phyloP scores from a whole-genome alignment of 2,113 vertebrate genomes.

The Diglossa brunneiventris region DNA sequence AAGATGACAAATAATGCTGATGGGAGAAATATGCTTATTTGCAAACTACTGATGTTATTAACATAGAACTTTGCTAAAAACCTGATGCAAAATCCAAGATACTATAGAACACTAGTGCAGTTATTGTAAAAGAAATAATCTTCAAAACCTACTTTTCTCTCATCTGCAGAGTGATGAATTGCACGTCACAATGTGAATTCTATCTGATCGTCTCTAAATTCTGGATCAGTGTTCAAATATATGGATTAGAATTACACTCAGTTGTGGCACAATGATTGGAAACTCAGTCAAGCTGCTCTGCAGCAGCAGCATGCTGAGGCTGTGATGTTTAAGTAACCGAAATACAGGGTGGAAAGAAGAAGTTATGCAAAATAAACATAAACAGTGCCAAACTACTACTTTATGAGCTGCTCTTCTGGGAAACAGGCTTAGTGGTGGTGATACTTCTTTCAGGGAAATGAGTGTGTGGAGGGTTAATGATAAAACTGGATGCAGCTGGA shows the following conservation, averaged over 20 bases:
- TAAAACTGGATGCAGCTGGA: neutral
- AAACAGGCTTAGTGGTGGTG: neutral
- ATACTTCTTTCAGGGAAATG: neutral
- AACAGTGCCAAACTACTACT: neutral
- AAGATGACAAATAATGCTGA: neutral
- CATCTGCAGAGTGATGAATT: neutral
- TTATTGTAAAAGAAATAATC: neutral
- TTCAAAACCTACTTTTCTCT: neutral
- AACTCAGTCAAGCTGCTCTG: neutral
- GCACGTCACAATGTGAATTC: neutral
- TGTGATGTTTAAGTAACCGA: neutral
- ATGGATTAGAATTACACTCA: neutral
- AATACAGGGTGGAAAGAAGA: neutral
- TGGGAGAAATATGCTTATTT: neutral
- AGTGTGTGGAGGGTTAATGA: neutral
- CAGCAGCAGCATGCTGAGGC: neutral
- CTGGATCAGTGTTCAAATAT: neutral
- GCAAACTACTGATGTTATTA: neutral
- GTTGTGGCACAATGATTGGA: neutral
- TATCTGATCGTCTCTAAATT: neutral
- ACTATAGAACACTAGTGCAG: neutral
- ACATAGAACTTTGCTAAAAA: neutral
- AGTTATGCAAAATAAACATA: constrained; percentile 10
- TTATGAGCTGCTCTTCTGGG: neutral
- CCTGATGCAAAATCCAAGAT: neutral